Base-by-base conservation (phyloP, 2,888 invertebrate species). In the Macrostomum cliftonense region DNA sequence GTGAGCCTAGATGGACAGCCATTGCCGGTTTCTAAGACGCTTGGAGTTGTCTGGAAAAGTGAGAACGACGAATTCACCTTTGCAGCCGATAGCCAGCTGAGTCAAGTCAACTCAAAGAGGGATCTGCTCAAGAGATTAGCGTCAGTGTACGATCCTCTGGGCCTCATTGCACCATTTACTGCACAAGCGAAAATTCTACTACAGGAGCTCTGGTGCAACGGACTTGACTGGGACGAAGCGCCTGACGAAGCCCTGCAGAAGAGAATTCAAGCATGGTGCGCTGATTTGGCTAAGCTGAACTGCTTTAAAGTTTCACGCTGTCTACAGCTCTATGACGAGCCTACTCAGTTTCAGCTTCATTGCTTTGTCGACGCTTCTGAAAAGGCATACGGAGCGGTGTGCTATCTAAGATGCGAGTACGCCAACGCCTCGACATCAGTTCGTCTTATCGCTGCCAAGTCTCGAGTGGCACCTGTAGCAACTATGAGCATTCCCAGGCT, bases 301-400 rank as follows among this genome's bases (percentile, higher is more conserved):
- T 20, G 39, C 28, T 36, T 45, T 12, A 11, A 38, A 40, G 19
- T 49, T 12, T 38, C 12, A 1, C 28, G 49, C 12, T 45, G 46
- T 28, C 37, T 46, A 16, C 21, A 37, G 37, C 14, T 45, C n/a
- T 11, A 9, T 11, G 4, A 12, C 5, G n/a, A n/a, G 13, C 13
- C 13, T 20, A 12, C 2, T 14, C 28, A 9, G 28, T 4, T 9
- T 28, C 28, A 28, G 28, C 42, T 46, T 2, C 46, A 46, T 16
- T 20, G 20, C 16, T 46, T 46, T 39, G 46, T 37, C 14, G 46
- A 46, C 17, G 46, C 46, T 14, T 46, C 46, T 36, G 36, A 39
- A 37, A 42, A 46, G 19, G 46, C 46, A 2, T 46, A 46, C 21
- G 46, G 46, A 46, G 46, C 46, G 16, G 43, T 28, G 21, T 20